Evolutionary conservation across 2,113 vertebrate genomes (phyloP), one percentile per base, ranked within the genome.

Genomic region (Typhlomys cinereus): DNA sequence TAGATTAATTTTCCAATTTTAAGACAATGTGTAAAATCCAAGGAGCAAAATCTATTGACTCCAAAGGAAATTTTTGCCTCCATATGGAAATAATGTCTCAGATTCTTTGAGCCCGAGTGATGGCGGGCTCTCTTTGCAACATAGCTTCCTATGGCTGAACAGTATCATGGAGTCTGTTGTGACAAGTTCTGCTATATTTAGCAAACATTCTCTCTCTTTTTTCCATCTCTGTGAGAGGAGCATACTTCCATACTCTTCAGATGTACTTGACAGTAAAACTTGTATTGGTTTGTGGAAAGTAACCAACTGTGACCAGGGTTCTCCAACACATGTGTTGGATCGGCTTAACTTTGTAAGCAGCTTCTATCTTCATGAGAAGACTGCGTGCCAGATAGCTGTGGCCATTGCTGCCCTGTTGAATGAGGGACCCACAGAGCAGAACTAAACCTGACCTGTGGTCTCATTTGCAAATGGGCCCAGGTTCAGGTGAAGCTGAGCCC

Each of bases 231-330:
- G 0, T 15, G 64, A n/a, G 67, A 84, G 18, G 39, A n/a, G 11
- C 5, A 50, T 21, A 59, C 1, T n/a, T 90, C 25, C 11, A 9
- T 62, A 20, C 7, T 1, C 7, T 10, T 52, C 20, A 70, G 87
- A 75, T 36, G 27, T 50, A n/a, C 50, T 69, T 89, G 70, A 11
- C 52, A 70, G 17, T 48, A 21, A 82, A 70, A 20, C 50, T 61
- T 62, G 79, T 57, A 80, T 82, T 66, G 70, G 39, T 83, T 31
- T 52, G 41, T 71, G 66, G 92, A 74, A 92, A 59, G 15, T 81
- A 41, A 73, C 54, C 67, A 11, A 46, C 23, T 48, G 29, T n/a
- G 69, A 44, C 54, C 71, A 82, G 85, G 20, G 71, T 84, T 88
- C 95, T 87, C n/a, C 39, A 80, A 84, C 8, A 34, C 2, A 29